phyloP scores from a whole-genome alignment of 2,113 vertebrate genomes.

The Ceyx cyanopectus region DNA sequence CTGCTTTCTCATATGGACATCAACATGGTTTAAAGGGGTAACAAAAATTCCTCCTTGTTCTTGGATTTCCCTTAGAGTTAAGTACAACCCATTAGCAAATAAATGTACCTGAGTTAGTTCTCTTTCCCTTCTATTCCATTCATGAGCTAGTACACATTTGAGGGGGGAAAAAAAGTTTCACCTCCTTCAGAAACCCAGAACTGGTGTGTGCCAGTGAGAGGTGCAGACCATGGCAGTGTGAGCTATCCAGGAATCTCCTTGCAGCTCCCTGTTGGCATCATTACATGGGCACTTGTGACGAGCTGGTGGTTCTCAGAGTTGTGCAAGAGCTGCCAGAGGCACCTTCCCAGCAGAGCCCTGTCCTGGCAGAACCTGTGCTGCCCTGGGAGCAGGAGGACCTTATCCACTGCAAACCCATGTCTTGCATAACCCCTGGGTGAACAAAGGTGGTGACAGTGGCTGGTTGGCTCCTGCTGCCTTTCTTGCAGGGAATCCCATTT shows the following conservation, averaged over 20 bases:
- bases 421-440: background rate
- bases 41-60: background rate
- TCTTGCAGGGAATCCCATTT: background rate
- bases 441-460: background rate
- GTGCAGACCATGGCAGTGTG: background rate
- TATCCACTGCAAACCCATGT: background rate
- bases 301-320: background rate
- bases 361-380: fast-evolving
- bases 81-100: background rate
- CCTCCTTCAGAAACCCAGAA: background rate
- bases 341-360: fast-evolving
- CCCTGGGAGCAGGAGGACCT: background rate
- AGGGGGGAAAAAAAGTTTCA: fast-evolving
- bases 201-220: background rate
- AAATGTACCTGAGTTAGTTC: background rate
- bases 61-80: background rate
- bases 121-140: background rate
- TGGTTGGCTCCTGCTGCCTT: fast-evolving
- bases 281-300: background rate
- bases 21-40: background rate
- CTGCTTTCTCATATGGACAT: background rate
- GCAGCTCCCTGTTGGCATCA: background rate
- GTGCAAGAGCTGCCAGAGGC: background rate
- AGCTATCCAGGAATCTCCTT: background rate
- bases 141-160: background rate